phyloP scores from a whole-genome alignment of 2,113 vertebrate genomes.

The Oncorhynchus tshawytscha region DNA sequence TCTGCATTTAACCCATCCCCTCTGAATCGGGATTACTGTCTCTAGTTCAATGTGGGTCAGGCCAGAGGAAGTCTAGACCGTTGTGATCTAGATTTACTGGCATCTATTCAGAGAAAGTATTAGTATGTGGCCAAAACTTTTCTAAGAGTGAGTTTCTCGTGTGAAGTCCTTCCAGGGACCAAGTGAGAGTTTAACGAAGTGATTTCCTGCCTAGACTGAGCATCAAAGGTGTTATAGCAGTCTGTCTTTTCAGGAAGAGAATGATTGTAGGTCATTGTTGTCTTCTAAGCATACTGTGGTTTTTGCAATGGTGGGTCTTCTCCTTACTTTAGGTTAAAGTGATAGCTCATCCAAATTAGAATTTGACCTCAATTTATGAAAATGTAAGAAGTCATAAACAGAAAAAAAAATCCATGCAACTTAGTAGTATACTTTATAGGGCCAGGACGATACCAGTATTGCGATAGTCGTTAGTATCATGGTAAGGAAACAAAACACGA shows the following conservation, averaged over 20 bases:
- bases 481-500: too few species aligned
- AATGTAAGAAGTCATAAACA: too few species aligned
- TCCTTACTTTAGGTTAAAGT: slow-evolving; percentile 1
- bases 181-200: neutral
- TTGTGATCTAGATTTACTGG: neutral
- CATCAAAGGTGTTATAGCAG: slow-evolving; percentile 3
- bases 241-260: neutral
- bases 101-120: slow-evolving; percentile 10
- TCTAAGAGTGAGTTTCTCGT: slow-evolving; percentile 14
- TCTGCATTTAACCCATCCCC: too few species aligned
- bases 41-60: too few species aligned
- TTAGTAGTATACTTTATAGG: too few species aligned
- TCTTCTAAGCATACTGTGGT: neutral
- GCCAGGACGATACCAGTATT: too few species aligned
- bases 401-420: too few species aligned
- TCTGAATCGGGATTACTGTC: too few species aligned
- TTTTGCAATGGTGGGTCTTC: neutral
- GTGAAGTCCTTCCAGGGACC: slow-evolving; percentile 18
- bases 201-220: slow-evolving; percentile 20
- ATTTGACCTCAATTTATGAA: too few species aligned
- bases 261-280: neutral
- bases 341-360: too few species aligned
- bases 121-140: slow-evolving; percentile 1
- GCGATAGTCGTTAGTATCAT: too few species aligned
- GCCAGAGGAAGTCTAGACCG: too few species aligned